phyloP scores from a whole-genome alignment of 2,797 vertebrate species.

The Pseudopleuronectes americanus region DNA sequence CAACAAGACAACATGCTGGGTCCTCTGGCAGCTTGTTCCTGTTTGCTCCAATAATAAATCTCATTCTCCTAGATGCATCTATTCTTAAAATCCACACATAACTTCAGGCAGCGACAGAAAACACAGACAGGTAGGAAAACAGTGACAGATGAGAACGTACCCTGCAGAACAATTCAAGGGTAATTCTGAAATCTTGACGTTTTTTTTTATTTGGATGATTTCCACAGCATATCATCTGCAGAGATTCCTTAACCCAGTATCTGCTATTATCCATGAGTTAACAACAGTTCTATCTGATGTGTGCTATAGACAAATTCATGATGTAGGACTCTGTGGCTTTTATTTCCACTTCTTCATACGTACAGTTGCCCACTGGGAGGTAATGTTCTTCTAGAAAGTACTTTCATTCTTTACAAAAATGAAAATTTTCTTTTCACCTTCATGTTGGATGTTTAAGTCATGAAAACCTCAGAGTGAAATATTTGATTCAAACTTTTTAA shows the following conservation, averaged over 20 bases:
- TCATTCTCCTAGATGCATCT: constrained; percentile 1
- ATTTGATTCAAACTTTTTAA: not conserved
- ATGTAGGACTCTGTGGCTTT: constrained; percentile 4
- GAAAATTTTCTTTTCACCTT: not conserved
- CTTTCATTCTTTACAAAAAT: not conserved
- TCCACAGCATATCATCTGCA: not conserved
- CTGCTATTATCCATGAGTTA: constrained; percentile 21
- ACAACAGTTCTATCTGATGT: constrained; percentile 26
- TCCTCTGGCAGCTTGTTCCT: not conserved
- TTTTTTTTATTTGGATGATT: constrained; percentile 21
- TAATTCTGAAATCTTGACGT: not conserved
- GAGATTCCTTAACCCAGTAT: constrained; percentile 10
- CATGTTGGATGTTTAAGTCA: not conserved
- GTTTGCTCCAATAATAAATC: constrained; percentile 6
- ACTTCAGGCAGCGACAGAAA: not conserved
- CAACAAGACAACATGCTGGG: constrained; percentile 1
- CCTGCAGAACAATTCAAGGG: not conserved
- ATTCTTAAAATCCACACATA: constrained; percentile 18
- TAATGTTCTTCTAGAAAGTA: not conserved
- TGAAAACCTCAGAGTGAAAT: not conserved
- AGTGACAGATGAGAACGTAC: not conserved
- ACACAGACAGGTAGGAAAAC: not conserved
- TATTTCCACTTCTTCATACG: not conserved
- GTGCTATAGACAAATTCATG: constrained; percentile 15
- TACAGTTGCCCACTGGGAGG: not conserved